Conservation (phyloP, 2,797 vertebrate genomes). For the Sebastes hopkinsi region DNA sequence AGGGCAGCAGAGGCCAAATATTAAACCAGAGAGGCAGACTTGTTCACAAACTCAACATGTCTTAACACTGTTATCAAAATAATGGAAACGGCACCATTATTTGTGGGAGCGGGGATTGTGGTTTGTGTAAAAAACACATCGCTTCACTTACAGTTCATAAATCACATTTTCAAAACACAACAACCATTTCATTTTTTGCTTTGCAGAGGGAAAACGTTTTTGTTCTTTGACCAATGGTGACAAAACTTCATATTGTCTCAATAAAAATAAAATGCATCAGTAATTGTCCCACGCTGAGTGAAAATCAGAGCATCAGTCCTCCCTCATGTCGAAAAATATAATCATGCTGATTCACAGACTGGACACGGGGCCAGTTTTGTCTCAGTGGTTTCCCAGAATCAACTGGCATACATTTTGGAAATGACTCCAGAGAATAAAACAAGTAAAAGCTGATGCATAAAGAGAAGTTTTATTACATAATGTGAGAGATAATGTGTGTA, state of each 20-base stretch:
- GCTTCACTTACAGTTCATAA: background rate
- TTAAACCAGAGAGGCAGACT: background rate
- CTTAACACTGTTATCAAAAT: background rate
- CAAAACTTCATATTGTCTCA: background rate
- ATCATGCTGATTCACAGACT: background rate
- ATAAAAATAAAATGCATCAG: background rate
- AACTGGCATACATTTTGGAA: background rate
- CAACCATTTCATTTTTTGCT: background rate
- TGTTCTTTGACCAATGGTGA: background rate
- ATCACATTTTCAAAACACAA: background rate
- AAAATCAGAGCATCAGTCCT: background rate
- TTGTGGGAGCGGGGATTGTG: background rate
- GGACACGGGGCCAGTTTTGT: background rate
- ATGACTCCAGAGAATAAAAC: background rate
- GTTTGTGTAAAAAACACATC: slow-evolving; percentile 1
- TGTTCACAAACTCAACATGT: background rate
- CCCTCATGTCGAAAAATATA: background rate
- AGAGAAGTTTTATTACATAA: slow-evolving; percentile 47
- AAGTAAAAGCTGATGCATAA: background rate
- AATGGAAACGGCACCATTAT: background rate
- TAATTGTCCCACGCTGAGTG: background rate
- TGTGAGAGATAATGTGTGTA: background rate
- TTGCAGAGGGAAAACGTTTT: background rate
- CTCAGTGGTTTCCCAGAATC: background rate
- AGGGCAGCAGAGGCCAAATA: slow-evolving; percentile 50